phyloP scores from a whole-genome alignment of 2,797 vertebrate genomes.

The Intellagama lesueurii region DNA sequence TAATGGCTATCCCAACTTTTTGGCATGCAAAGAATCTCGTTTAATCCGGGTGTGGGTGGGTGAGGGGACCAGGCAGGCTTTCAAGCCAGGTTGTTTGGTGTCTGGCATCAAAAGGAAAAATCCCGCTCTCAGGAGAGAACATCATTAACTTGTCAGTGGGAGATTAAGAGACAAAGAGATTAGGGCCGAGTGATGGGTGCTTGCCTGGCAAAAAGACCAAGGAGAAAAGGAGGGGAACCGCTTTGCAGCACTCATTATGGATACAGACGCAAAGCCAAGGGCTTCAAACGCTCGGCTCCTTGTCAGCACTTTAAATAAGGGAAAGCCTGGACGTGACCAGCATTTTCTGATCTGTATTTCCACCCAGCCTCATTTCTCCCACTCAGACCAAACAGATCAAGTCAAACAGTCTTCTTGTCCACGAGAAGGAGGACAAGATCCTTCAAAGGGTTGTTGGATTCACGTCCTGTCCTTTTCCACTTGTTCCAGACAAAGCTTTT shows the following conservation, averaged over 20 bases:
- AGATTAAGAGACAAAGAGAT: background rate
- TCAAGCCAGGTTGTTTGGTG: background rate
- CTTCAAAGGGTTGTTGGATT: no score
- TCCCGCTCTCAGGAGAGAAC: background rate
- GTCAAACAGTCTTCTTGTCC: no score
- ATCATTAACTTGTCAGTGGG: background rate
- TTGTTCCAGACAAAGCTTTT: no score
- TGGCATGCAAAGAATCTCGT: background rate
- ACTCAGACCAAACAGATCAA: background rate
- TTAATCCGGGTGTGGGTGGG: background rate
- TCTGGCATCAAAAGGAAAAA: constrained; percentile 3
- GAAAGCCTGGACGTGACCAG: background rate
- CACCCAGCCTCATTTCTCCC: background rate
- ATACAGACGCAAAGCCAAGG: no score
- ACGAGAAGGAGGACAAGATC: no score
- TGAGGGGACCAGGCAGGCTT: background rate
- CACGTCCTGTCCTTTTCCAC: no score
- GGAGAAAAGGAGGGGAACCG: no score
- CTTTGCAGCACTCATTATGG: background rate
- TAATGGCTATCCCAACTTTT: background rate
- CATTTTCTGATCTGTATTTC: background rate
- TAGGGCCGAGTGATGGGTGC: background rate
- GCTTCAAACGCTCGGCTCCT: background rate
- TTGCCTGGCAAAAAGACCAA: background rate
- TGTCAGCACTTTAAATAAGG: background rate